Percentiles rank a stretch among this genome's conserved stretches.
These are phyloP conservation scores for Antidorcas marsupialis DNA, from an alignment of 2,113 vertebrate species.

Conservation along the genomic window DNA sequence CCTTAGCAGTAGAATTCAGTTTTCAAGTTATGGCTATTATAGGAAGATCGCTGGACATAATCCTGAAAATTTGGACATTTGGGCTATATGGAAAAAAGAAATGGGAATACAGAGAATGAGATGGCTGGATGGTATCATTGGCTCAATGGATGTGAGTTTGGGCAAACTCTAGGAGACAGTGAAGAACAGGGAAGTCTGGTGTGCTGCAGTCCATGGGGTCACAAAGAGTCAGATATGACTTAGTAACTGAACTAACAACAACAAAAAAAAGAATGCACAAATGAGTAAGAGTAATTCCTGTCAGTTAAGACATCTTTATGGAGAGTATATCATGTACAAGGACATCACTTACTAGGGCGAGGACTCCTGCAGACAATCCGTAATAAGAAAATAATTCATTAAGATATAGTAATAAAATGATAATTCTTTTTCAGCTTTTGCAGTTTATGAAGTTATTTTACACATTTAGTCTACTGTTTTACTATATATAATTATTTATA, in stretches of 20 bases:
- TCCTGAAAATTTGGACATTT: neutral
- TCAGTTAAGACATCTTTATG: neutral
- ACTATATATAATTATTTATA: neutral
- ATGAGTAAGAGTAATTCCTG: neutral
- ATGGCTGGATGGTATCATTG: neutral
- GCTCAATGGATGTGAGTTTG: neutral
- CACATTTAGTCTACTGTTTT: neutral
- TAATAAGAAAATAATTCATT: neutral
- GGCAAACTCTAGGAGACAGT: neutral
- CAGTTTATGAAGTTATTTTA: neutral
- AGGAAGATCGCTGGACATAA: neutral
- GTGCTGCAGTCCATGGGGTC: neutral
- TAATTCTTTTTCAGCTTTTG: neutral
- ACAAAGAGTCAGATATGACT: neutral
- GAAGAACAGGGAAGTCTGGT: neutral
- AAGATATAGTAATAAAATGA: neutral
- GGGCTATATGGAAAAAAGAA: neutral
- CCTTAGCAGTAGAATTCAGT: neutral
- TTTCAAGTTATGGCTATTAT: neutral
- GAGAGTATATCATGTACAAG: neutral
- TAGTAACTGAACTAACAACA: neutral
- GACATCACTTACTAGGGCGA: neutral
- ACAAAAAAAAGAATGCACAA: neutral
- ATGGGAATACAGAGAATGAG: neutral
- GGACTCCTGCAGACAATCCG: neutral